A percentile compares a stretch with the other conserved stretches of the same genome.
These are phyloP conservation scores for Chloroceryle inda DNA, from an alignment of 2,797 vertebrate genomes.

Conservation along the genomic window DNA sequence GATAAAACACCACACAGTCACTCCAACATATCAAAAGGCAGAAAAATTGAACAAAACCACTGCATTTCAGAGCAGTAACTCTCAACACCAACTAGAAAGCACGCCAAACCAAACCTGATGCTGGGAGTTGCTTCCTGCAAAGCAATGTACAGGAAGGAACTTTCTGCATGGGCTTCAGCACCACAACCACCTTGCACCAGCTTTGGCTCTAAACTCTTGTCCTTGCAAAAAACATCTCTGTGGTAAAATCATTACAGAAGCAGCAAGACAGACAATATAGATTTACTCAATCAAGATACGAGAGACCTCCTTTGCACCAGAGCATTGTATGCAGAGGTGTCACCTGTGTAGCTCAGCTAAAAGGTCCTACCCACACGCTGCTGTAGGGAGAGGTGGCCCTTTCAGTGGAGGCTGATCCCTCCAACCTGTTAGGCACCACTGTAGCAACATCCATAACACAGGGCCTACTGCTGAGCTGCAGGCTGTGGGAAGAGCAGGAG, in stretches of 20 bases:
- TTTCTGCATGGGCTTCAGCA: not conserved
- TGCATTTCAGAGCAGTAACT: not conserved
- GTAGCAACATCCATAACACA: fast-evolving
- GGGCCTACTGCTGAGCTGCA: not conserved
- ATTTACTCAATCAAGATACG: not conserved
- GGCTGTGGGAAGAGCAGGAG: not conserved
- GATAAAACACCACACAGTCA: not conserved
- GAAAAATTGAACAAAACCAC: not conserved
- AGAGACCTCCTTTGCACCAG: not conserved
- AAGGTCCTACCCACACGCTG: fast-evolving
- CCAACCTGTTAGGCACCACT: fast-evolving
- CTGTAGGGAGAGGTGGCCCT: not conserved
- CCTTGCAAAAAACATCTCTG: not conserved
- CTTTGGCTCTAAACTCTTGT: not conserved
- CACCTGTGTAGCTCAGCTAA: fast-evolving
- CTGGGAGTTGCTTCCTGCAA: not conserved
- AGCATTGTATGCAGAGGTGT: too few species aligned
- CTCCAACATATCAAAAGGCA: not conserved
- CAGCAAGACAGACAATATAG: too few species aligned
- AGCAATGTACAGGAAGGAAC: not conserved
- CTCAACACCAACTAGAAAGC: not conserved
- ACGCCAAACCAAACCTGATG: not conserved
- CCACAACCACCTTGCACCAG: not conserved
- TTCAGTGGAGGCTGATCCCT: fast-evolving
- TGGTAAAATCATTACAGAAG: not conserved